Evolutionary conservation across 2,888 invertebrate species (phyloP), one percentile per base, ranked within the genome.

Genomic region (Andrena trimmerana): DNA sequence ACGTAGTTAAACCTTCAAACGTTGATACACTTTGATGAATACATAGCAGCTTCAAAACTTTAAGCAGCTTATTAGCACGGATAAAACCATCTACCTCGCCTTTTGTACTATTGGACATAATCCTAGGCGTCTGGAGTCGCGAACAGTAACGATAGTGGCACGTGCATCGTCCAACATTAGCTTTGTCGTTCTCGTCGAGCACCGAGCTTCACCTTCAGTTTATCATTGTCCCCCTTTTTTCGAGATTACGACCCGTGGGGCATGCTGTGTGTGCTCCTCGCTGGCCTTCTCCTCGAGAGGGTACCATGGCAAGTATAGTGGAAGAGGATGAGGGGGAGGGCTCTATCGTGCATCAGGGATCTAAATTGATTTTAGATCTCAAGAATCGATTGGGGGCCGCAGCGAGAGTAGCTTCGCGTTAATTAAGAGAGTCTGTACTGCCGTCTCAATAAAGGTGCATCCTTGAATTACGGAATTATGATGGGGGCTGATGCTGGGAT

Each of bases 281-380:
- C 36, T 67, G 52, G 59, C 63, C 63, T 75, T 66, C 69, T 54
- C 70, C 63, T 20, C 52, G 57, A 67, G 60, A 67, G 36, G 65
- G 59, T 63, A 62, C 70, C 70, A 52, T 71, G 74, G 60, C 81
- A 67, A 81, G 68, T 79, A 71, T 63, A 52, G 73, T 33, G 69
- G 68, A 70, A 66, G 54, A 73, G 69, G 36, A 66, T 5, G 60
- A 72, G 68, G 66, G 77, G 76, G 52, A 71, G 75, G 42, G 60
- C 60, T 78, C 86, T 91, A 91, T 91, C 91, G 88, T 75, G 74
- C 65, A 78, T 79, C 84, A 75, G 83, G 86, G 90, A 91, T 91
- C 91, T 91, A 91, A 91, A 91, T 91, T 91, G 91, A 91, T 91
- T 91, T 91, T 90, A 91, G 91, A 91, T 91, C 90, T 83, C 84